Base-by-base conservation (phyloP, 2,888 invertebrate species). In the Perdita meconis region DNA sequence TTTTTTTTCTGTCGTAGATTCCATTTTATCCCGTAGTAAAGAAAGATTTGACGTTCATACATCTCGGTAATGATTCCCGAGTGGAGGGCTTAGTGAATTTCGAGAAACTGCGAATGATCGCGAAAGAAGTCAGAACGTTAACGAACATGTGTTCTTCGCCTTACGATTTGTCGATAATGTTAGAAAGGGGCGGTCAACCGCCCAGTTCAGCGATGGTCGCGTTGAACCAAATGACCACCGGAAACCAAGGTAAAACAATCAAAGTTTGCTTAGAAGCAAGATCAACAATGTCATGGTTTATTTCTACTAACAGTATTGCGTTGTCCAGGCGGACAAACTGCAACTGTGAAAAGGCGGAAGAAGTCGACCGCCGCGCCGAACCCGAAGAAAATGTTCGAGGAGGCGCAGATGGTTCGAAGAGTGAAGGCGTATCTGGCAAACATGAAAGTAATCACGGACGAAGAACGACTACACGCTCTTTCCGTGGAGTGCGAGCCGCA, bases 321-420 rank as follows among this genome's bases (percentile, higher is more conserved):
- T 50, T 78, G 86, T 68, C 93, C 93, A 93, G 96, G 96, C 6
- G 96, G 96, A 88, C 92, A 92, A 82, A 92, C 91, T 5, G 96
- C 97, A 0, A 98, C 97, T 1, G 97, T 98, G 0, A 98, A 98
- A 90, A 94, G 97, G 85, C 94, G 98, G 85, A 97, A 98, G 93
- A 97, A 98, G 91, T 96, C 98, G 0, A 95, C 97, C 36, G 96
- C 97, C 34, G 96, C 97, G 3, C 97, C 97, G 1, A 98, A 99
- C 93, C 97, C 98, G 63, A 98, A 98, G 93, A 98, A 98, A 93
- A 98, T 99, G 98, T 99, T 98, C 92, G 99, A 99, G 93, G 98
- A 99, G 94, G 98, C 99, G 36, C 98, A 99, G 93, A 99, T 99
- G 99, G 98, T 98, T 68, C 95, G 99, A 36, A 94, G 98, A 69